A percentile compares a stretch with the other conserved stretches of the same genome.
Conservation (phyloP, 2,888 invertebrate genomes). For the Baronia brevicornis region DNA sequence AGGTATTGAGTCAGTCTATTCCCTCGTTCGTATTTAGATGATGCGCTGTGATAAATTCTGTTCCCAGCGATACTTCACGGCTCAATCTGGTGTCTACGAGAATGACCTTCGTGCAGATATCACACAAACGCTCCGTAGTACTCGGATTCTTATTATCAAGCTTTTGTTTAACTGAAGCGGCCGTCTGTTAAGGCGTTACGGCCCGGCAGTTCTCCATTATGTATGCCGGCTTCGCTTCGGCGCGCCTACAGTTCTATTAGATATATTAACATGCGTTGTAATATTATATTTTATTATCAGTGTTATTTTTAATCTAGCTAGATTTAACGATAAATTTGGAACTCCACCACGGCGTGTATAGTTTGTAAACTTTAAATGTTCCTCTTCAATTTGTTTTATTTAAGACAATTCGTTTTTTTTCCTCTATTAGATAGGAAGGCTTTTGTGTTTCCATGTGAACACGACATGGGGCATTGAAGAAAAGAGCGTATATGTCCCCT, state of each 20-base stretch:
- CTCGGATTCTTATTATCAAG: constrained; percentile 27
- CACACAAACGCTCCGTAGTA: constrained; percentile 3
- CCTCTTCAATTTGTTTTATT: too few relatives aligned
- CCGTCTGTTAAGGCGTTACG: constrained; percentile 46
- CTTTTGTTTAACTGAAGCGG: constrained; percentile 27
- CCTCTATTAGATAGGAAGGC: too few relatives aligned
- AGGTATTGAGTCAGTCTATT: constrained; percentile 13
- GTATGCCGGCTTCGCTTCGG: constrained; percentile 48
- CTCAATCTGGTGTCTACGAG: constrained; percentile 11
- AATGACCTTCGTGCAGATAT: constrained; percentile 19
- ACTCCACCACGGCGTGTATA: constrained; percentile 12
- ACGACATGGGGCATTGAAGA: too few relatives aligned
- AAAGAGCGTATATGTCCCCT: too few relatives aligned
- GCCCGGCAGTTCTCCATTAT: constrained; percentile 54
- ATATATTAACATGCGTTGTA: constrained; percentile 45
- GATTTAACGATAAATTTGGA: constrained; percentile 29
- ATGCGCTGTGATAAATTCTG: constrained; percentile 7
- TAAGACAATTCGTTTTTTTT: too few relatives aligned
- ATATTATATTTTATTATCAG: constrained; percentile 31
- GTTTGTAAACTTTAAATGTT: constrained; percentile 11
- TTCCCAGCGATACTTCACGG: constrained; percentile 10
- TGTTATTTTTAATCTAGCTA: constrained; percentile 22
- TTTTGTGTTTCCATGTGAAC: too few relatives aligned
- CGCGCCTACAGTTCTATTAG: constrained; percentile 63
- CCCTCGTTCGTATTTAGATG: constrained; percentile 9